A percentile compares a stretch with the other conserved stretches of the same genome.
These are phyloP conservation scores for Heliothis peltigera DNA, from an alignment of 2,888 invertebrate species.

Conservation along the genomic window DNA sequence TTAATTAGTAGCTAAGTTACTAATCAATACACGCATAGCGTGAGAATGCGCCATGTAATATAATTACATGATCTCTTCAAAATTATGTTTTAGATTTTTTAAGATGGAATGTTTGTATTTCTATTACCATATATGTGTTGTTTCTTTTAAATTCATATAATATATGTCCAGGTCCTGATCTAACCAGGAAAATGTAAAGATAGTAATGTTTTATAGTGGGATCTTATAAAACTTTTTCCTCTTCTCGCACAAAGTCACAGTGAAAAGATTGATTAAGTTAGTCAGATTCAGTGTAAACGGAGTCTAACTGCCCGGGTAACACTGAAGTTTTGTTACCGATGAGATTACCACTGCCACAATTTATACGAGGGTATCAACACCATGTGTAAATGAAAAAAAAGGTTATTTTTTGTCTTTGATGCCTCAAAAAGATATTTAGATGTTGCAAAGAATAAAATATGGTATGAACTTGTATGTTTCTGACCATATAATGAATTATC, in stretches of 20 bases:
- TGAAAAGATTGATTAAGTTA: slow-evolving; percentile 35
- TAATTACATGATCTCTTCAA: slow-evolving; percentile 30
- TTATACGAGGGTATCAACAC: background rate
- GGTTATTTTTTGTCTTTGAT: background rate
- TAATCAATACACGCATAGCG: slow-evolving; percentile 35
- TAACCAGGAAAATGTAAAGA: too few relatives aligned
- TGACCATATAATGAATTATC: background rate
- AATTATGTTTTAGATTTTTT: slow-evolving; percentile 11
- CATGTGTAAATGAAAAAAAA: background rate
- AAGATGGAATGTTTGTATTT: slow-evolving; percentile 21
- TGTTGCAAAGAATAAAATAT: background rate
- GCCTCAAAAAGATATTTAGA: background rate
- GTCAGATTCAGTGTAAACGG: too few relatives aligned
- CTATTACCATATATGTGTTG: background rate
- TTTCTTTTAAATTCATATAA: slow-evolving; percentile 5
- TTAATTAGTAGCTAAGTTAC: slow-evolving; percentile 42
- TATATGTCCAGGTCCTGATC: background rate
- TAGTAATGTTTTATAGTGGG: background rate
- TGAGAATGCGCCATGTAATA: slow-evolving; percentile 40
- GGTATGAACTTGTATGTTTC: background rate
- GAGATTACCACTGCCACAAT: background rate
- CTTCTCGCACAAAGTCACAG: slow-evolving; percentile 24
- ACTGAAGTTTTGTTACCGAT: background rate
- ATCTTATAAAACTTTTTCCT: slow-evolving; percentile 29
- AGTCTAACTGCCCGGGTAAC: background rate